phyloP scores from a whole-genome alignment of 2,113 vertebrate genomes.

The Fulica atra region DNA sequence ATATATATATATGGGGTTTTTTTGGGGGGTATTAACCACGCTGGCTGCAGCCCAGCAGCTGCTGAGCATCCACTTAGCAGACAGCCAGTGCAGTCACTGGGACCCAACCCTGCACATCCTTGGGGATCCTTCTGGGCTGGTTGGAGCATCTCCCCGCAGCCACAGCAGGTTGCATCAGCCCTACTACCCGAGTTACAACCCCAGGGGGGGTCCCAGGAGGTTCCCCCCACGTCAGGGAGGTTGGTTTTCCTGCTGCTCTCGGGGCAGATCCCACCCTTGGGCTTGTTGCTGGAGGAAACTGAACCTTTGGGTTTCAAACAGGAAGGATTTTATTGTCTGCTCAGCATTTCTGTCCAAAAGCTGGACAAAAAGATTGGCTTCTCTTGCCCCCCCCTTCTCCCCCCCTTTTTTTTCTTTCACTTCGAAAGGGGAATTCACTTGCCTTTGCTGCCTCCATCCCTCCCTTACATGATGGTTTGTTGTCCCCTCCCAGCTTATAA shows the following conservation, averaged over 20 bases:
- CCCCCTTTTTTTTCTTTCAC: background rate
- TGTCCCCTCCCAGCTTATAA: background rate
- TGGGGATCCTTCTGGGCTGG: background rate
- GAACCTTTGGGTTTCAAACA: background rate
- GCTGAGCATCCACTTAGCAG: background rate
- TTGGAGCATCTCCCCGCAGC: background rate
- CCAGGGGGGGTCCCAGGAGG: background rate
- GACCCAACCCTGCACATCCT: background rate
- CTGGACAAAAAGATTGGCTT: background rate
- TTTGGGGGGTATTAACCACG: background rate
- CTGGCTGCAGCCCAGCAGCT: background rate
- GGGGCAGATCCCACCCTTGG: background rate
- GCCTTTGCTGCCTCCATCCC: background rate
- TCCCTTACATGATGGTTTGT: background rate
- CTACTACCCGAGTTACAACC: background rate
- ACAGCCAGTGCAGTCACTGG: background rate
- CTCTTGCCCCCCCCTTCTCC: background rate
- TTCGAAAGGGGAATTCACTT: background rate
- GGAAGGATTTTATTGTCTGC: background rate
- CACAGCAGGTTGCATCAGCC: background rate
- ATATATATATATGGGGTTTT: too few relatives aligned
- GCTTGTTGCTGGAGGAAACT: background rate
- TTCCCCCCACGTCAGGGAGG: background rate
- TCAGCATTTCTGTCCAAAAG: background rate
- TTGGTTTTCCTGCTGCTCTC: background rate